A percentile compares a stretch with the other conserved stretches of the same genome.
phyloP scores from a whole-genome alignment of 2,113 vertebrate species.

The Sigmodon hispidus region DNA sequence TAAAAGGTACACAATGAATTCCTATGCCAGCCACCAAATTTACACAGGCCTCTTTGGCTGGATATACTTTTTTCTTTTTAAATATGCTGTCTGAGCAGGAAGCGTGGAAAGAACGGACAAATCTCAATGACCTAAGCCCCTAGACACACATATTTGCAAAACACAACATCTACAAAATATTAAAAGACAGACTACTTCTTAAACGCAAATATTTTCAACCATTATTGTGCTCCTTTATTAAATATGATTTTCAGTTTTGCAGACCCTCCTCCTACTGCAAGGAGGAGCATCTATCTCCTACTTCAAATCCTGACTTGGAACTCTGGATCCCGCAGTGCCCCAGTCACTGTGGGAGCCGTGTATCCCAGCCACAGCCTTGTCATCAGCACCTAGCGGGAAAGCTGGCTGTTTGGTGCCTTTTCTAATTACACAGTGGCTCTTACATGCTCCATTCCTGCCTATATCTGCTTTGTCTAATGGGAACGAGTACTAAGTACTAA shows the following conservation, averaged over 20 bases:
- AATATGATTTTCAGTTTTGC: neutral
- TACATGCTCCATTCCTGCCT: neutral
- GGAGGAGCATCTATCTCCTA: neutral
- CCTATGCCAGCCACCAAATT: neutral
- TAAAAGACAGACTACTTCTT: neutral
- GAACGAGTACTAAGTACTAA: neutral
- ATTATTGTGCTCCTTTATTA: too few relatives aligned
- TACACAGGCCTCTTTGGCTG: neutral
- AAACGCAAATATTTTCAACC: too few relatives aligned
- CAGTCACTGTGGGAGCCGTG: neutral
- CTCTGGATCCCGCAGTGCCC: fast-evolving
- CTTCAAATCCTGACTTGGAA: neutral
- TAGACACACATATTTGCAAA: neutral
- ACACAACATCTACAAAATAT: neutral
- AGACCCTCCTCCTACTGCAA: neutral
- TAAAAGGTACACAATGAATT: neutral
- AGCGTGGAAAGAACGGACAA: neutral
- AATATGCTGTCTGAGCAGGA: neutral
- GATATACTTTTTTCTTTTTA: neutral
- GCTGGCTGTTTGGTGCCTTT: neutral
- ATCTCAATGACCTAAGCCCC: neutral
- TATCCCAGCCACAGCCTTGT: neutral
- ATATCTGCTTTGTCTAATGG: neutral
- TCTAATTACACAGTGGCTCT: neutral
- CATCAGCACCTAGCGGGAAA: fast-evolving